A percentile compares a stretch with the other conserved stretches of the same genome.
Conservation (phyloP, 2,888 invertebrate species). For the Acleris sparsana region DNA sequence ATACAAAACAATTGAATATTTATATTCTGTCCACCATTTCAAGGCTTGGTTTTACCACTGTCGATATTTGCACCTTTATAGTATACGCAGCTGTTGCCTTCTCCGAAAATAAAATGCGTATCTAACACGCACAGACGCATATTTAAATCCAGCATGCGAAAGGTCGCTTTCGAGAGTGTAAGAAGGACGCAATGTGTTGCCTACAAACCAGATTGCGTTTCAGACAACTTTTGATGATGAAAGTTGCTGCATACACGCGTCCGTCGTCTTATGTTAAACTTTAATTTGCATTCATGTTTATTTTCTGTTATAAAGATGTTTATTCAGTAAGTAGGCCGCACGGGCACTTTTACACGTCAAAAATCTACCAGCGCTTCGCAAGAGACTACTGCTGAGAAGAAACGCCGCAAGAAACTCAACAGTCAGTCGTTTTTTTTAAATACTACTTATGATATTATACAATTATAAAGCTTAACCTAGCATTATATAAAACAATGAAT, state of each 20-base stretch:
- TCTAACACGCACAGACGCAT: conserved; percentile 36
- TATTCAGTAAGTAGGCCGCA: too few species aligned
- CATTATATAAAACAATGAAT: too few species aligned
- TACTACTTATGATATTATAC: too few species aligned
- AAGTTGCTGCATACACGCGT: conserved; percentile 35
- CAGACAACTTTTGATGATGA: conserved; percentile 41
- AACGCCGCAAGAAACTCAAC: too few species aligned
- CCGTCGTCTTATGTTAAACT: conserved; percentile 29
- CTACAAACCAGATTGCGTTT: conserved; percentile 44
- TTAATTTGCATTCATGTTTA: conserved; percentile 25
- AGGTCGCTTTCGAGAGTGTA: conserved; percentile 43
- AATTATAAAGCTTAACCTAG: too few species aligned
- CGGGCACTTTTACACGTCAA: too few species aligned
- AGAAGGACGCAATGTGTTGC: conserved; percentile 45
- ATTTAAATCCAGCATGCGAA: conserved; percentile 41
- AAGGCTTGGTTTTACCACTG: background rate
- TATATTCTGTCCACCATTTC: too few species aligned
- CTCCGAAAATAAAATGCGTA: conserved; percentile 42
- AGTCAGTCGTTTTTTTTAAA: too few species aligned
- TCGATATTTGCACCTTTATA: conserved; percentile 27
- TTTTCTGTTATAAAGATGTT: too few species aligned
- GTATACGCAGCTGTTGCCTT: conserved; percentile 40
- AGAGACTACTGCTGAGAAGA: too few species aligned
- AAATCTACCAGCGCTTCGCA: too few species aligned
- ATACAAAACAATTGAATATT: too few species aligned